phyloP scores from a whole-genome alignment of 2,888 invertebrate species.

The Eupelmus urozonus region DNA sequence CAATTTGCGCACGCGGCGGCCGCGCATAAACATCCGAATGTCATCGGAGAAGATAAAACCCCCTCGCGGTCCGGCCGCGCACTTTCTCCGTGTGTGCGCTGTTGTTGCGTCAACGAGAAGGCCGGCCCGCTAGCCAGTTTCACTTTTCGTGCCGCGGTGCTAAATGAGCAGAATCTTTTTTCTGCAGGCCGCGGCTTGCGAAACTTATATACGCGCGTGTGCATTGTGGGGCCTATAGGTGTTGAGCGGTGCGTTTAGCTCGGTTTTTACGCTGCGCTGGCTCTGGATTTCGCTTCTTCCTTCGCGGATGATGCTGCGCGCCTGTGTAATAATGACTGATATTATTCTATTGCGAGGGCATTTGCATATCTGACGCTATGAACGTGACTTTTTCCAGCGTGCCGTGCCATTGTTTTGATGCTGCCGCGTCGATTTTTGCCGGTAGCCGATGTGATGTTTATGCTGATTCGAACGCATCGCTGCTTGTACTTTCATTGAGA shows the following conservation, averaged over 20 bases:
- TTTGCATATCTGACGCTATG: too few species aligned
- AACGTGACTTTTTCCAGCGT: too few species aligned
- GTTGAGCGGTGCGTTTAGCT: not conserved
- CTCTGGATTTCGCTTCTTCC: too few species aligned
- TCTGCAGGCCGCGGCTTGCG: slow-evolving; percentile 33
- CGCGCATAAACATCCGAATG: not conserved
- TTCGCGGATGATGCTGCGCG: too few species aligned
- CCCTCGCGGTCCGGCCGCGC: not conserved
- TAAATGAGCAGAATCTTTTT: slow-evolving; percentile 68
- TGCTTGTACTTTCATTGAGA: too few species aligned
- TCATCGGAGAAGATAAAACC: slow-evolving; percentile 11
- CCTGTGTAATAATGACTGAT: too few species aligned
- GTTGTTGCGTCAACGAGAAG: slow-evolving; percentile 52
- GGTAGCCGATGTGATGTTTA: too few species aligned
- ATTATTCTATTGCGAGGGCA: too few species aligned
- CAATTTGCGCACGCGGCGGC: not conserved
- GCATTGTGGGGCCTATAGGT: slow-evolving; percentile 6
- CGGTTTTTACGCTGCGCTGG: too few species aligned
- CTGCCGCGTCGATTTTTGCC: too few species aligned
- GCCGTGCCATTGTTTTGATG: too few species aligned
- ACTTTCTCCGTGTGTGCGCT: not conserved
- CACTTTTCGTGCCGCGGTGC: slow-evolving; percentile 72
- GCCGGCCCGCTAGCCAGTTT: slow-evolving; percentile 68
- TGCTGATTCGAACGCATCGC: too few species aligned
- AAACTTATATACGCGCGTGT: not conserved